Conservation (phyloP, 1,140 invertebrate species). For the Mizuhopecten yessoensis region DNA sequence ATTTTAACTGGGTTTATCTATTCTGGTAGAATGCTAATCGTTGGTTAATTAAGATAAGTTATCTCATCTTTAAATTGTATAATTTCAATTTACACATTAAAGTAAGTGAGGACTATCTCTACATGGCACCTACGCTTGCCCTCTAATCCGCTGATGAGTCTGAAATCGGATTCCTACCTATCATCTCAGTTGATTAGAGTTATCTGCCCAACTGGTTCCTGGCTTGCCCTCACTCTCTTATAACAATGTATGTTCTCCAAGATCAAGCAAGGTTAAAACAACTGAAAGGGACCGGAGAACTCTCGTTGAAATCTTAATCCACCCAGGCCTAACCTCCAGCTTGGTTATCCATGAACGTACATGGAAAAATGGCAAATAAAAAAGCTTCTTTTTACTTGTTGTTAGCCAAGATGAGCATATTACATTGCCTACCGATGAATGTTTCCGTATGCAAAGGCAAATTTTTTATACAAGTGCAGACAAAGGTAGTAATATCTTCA, state of each 20-base stretch:
- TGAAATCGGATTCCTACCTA: constrained; percentile 19
- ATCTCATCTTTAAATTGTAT: constrained; percentile 15
- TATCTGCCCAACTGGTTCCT: neutral
- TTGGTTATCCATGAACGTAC: constrained; percentile 25
- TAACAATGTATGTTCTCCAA: neutral
- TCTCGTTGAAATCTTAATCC: neutral
- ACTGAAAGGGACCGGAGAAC: neutral
- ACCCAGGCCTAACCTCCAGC: neutral
- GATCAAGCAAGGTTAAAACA: constrained; percentile 8
- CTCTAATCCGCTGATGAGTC: constrained; percentile 30
- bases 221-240: neutral
- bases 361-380: constrained; percentile 12
- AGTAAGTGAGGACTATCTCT: neutral
- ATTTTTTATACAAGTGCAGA: neutral
- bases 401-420: neutral
- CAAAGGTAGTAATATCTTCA: neutral
- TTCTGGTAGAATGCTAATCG: constrained; percentile 16
- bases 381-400: neutral
- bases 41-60: constrained; percentile 21
- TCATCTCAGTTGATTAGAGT: neutral
- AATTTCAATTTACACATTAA: constrained; percentile 40
- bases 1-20: neutral
- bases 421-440: neutral
- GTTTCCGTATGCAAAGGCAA: neutral
- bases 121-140: neutral